Conservation (phyloP, 2,888 invertebrate species). For the Operophtera brumata region DNA sequence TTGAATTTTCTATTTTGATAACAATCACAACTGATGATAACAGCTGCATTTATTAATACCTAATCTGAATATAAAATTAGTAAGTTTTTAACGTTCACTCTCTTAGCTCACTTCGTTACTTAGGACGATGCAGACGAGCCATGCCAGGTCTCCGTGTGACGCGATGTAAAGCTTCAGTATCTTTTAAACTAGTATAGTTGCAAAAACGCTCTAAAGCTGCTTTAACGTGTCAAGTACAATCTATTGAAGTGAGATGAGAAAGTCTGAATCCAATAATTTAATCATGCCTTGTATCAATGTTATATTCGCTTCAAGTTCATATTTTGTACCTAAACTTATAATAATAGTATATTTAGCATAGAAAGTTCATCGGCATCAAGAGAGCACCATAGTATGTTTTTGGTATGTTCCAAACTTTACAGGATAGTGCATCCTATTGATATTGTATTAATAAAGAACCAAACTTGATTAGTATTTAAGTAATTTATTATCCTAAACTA, state of each 20-base stretch:
- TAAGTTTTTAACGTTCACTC: conserved; percentile 38
- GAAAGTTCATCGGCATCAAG: conserved; percentile 78
- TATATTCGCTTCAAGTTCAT: conserved; percentile 70
- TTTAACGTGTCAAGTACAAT: conserved; percentile 34
- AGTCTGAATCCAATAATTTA: conserved; percentile 54
- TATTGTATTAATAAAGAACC: conserved; percentile 82
- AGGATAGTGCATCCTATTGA: conserved; percentile 79
- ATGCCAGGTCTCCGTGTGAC: conserved; percentile 22
- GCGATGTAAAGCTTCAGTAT: conserved; percentile 18
- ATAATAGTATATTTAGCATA: conserved; percentile 71
- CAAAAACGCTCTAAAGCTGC: conserved; percentile 32
- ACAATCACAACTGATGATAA: conserved; percentile 23
- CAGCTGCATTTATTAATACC: conserved; percentile 31
- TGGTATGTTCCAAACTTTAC: conserved; percentile 75
- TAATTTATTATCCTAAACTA: conserved; percentile 82
- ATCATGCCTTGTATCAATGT: conserved; percentile 70
- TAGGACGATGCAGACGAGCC: conserved; percentile 27
- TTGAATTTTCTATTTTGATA: conserved; percentile 32
- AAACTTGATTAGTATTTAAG: conserved; percentile 80
- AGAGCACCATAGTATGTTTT: conserved; percentile 75
- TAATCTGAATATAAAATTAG: conserved; percentile 41
- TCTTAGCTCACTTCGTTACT: conserved; percentile 55
- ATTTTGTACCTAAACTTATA: conserved; percentile 67
- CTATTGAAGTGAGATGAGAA: conserved; percentile 58
- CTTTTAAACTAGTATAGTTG: conserved; percentile 27